Percentiles rank a stretch among this genome's conserved stretches.
phyloP scores from a whole-genome alignment of 2,888 invertebrate genomes.

The Platycnemis pennipes region DNA sequence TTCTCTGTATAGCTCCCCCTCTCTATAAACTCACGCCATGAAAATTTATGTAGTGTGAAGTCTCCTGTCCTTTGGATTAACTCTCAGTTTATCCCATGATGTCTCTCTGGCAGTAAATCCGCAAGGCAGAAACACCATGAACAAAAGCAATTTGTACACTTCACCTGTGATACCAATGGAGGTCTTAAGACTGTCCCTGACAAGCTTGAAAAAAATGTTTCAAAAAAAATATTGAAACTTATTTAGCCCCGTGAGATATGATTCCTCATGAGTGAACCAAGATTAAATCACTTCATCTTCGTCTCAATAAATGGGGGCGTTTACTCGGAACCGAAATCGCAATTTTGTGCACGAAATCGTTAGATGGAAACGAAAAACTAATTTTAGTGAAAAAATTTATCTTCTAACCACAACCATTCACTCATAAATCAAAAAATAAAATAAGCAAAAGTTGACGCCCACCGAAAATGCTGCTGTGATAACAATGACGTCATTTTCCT shows the following conservation, averaged over 20 bases:
- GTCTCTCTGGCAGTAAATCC: neutral
- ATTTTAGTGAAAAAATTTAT: too few species aligned
- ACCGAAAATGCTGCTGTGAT: too few species aligned
- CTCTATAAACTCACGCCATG: neutral
- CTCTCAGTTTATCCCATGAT: neutral
- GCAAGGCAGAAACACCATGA: neutral
- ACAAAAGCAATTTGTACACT: neutral
- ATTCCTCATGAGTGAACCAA: neutral
- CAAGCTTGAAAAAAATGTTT: neutral
- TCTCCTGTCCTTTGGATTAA: neutral
- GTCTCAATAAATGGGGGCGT: neutral
- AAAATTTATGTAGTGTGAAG: neutral
- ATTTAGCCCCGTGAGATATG: neutral
- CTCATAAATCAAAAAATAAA: too few species aligned
- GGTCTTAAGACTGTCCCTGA: neutral
- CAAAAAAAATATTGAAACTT: neutral
- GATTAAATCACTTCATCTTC: neutral
- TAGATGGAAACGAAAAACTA: too few species aligned
- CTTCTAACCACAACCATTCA: too few species aligned
- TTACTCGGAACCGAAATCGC: too few species aligned
- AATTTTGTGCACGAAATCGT: too few species aligned
- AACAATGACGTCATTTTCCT: too few species aligned
- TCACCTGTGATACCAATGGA: neutral
- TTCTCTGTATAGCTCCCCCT: neutral
- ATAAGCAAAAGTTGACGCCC: too few species aligned